Evolutionary conservation across 2,888 invertebrate genomes (phyloP).

Genomic region (Podabrus alpinus): DNA sequence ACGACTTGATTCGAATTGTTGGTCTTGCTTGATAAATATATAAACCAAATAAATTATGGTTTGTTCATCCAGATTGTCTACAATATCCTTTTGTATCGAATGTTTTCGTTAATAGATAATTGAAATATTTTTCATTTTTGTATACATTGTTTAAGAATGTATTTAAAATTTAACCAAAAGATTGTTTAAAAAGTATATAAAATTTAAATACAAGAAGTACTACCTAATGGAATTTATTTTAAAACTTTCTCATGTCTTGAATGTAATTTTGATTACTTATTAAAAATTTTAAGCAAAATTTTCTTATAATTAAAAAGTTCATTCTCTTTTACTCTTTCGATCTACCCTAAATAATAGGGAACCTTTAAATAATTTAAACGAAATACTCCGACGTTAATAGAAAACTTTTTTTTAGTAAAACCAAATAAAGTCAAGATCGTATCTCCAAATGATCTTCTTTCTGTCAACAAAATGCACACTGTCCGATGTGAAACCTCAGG

Average conservation of each 20-base stretch:
- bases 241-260: not conserved
- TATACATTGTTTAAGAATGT: not conserved
- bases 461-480: slow-evolving; percentile 74
- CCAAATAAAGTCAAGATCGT: slow-evolving; percentile 77
- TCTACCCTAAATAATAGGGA: not conserved
- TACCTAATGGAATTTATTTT: not conserved
- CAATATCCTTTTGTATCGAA: not conserved
- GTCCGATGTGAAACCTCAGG: slow-evolving; percentile 81
- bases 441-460: slow-evolving; percentile 71
- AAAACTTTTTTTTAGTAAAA: slow-evolving; percentile 65
- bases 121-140: not conserved
- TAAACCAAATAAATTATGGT: not conserved
- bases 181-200: no score
- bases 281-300: not conserved
- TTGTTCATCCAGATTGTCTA: not conserved
- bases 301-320: not conserved
- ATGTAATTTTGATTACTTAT: not conserved
- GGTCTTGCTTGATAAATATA: not conserved
- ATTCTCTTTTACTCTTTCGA: not conserved
- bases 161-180: no score
- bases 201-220: no score
- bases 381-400: not conserved
- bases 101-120: not conserved
- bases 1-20: not conserved
- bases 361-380: not conserved